Conservation (phyloP, 2,113 vertebrate species). For the Struthidea cinerea region DNA sequence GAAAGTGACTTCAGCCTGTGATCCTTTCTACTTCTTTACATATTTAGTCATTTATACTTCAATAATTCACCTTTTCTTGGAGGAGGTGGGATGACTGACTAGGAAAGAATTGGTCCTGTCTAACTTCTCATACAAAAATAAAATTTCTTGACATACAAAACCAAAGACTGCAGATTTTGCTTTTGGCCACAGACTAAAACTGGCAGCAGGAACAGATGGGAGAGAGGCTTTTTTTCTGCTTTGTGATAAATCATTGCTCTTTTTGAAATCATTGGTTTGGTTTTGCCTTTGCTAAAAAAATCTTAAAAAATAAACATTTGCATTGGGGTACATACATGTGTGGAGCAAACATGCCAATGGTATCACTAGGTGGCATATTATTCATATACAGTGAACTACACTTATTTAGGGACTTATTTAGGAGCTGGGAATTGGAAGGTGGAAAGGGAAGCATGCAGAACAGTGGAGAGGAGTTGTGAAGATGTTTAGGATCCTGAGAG, state of each 20-base stretch:
- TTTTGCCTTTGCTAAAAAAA: not conserved
- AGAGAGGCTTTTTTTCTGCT: not conserved
- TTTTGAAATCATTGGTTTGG: not conserved
- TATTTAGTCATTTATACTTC: not conserved
- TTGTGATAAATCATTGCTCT: not conserved
- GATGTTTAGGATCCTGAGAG: not conserved
- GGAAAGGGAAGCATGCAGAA: not conserved
- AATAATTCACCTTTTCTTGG: not conserved
- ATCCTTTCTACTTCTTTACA: not conserved
- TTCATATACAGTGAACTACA: not conserved
- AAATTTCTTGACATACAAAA: not conserved
- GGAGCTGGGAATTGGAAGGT: not conserved
- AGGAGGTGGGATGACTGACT: not conserved
- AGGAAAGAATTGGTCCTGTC: not conserved
- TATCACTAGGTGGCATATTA: not conserved
- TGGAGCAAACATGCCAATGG: not conserved
- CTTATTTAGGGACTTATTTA: not conserved
- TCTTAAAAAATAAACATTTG: not conserved
- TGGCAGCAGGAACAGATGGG: not conserved
- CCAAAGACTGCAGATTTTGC: not conserved
- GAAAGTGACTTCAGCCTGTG: not conserved
- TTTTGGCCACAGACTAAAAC: not conserved
- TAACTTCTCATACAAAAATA: not conserved
- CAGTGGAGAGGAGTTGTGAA: not conserved
- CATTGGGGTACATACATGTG: rapidly evolving